Evolutionary conservation across 2,888 invertebrate species (phyloP).

Genomic region (Notodonta ziczac): DNA sequence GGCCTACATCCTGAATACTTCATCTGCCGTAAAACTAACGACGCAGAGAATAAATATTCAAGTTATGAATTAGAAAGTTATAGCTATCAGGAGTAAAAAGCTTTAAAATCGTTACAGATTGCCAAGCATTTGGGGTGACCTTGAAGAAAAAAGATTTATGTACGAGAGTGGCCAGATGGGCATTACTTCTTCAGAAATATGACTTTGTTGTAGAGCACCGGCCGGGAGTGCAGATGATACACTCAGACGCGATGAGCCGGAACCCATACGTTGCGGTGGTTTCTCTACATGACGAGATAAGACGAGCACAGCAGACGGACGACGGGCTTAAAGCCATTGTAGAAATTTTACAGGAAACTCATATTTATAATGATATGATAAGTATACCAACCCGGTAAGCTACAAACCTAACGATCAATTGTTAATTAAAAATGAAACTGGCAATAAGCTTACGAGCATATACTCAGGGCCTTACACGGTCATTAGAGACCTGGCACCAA

Average conservation of each 20-base stretch:
- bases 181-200: conserved; percentile 18
- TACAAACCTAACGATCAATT: no score
- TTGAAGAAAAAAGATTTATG: conserved; percentile 31
- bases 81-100: conserved; percentile 34
- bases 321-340: background rate
- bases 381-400: no score
- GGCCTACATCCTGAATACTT: conserved; percentile 26
- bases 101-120: conserved; percentile 41
- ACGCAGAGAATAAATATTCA: conserved; percentile 28
- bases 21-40: conserved; percentile 28
- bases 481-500: no score
- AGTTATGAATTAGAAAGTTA: conserved; percentile 39
- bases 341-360: background rate
- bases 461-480: no score
- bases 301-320: no score
- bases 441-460: no score
- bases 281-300: no score
- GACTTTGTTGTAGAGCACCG: no score
- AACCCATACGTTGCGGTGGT: no score
- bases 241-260: no score
- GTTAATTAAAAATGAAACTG: no score
- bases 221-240: no score
- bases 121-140: conserved; percentile 30
- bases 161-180: conserved; percentile 30
- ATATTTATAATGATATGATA: background rate